phyloP scores from a whole-genome alignment of 2,113 vertebrate species.

The Dascyllus trimaculatus region DNA sequence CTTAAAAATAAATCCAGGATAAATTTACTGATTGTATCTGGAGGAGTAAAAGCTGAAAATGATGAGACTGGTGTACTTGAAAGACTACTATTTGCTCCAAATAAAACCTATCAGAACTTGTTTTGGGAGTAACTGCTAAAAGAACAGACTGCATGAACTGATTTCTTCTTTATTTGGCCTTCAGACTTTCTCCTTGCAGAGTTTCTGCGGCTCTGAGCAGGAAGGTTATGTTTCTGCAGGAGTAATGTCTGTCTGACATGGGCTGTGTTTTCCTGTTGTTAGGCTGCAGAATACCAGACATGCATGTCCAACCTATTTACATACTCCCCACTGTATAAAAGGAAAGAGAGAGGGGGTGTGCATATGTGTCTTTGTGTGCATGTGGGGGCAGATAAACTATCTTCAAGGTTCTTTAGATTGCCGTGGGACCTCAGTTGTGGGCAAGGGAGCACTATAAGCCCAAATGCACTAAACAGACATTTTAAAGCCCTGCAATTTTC shows the following conservation, averaged over 20 bases:
- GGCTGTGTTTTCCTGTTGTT: conserved; percentile 61
- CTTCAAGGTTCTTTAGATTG: conserved; percentile 64
- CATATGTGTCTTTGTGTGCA: conserved; percentile 12
- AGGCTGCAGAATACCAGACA: conserved; percentile 48
- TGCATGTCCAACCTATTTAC: conserved; percentile 34
- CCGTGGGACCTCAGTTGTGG: conserved; percentile 48
- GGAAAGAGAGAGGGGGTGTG: conserved; percentile 27
- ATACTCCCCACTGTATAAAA: conserved; percentile 10
- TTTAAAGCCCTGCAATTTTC: conserved; percentile 71
- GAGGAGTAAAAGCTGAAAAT: conserved; percentile 6
- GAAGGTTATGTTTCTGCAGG: conserved; percentile 47
- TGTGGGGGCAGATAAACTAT: conserved; percentile 42
- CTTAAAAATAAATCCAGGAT: conserved; percentile 11
- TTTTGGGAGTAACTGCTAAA: conserved; percentile 41
- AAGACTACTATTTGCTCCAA: conserved; percentile 1
- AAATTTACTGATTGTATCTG: conserved; percentile 15
- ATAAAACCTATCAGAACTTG: conserved; percentile 6
- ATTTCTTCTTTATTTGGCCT: conserved; percentile 50
- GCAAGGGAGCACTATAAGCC: conserved; percentile 51
- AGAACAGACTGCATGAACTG: conserved; percentile 43
- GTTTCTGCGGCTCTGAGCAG: conserved; percentile 41
- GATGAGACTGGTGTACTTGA: neutral
- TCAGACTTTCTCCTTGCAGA: conserved; percentile 32
- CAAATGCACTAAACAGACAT: conserved; percentile 78
- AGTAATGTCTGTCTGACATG: conserved; percentile 28